Base-by-base conservation (phyloP, 92 coral and sea anemone genomes). In the Micromussa lordhowensis region DNA sequence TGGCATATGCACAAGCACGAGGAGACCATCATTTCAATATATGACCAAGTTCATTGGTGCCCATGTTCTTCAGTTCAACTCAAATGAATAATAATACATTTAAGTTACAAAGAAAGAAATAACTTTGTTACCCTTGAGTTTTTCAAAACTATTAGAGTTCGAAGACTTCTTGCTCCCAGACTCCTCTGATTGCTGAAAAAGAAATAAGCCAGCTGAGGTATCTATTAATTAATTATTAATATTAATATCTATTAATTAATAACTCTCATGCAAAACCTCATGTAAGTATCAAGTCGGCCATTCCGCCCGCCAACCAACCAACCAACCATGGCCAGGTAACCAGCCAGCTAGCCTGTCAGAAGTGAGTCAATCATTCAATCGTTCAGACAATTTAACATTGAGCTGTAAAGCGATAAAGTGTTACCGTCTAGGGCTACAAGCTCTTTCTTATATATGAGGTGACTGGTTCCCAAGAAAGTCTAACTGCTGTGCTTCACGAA, bases 161-260 rank as follows among this genome's bases (percentile, higher is more conserved):
- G 64, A 28, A 11, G 9, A n/a, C 28, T 77, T 76, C 17, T 75
- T 85, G 88, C 76, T 40, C 3, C 48, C 59, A 8, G 88, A 77
- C 6, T 8, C 51, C 51, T 77, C 74, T 8, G 88, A 40, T 2
- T 76, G 75, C 88, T 75, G 28, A 40, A 85, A 85, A 66, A 7
- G 32, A n/a, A 77, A 32, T 73, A 24, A 73, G 17, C 32, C 35
- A 26, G 36, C 21, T 30, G 35, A 69, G 21, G 36, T 44, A 44
- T 4, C 44, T 14, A 5, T 61, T 10, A n/a, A n/a, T n/a, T n/a
- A n/a, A n/a, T n/a, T n/a, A n/a, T n/a, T n/a, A n/a, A n/a, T n/a
- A n/a, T n/a, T n/a, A n/a, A n/a, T n/a, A n/a, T n/a, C n/a, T n/a
- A n/a, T n/a, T n/a, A n/a, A n/a, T n/a, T n/a, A 44, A 44, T 8